Evolutionary conservation across 2,113 vertebrate species (phyloP), one percentile per base, ranked within the genome.

Genomic region (Chaetura pelagica): DNA sequence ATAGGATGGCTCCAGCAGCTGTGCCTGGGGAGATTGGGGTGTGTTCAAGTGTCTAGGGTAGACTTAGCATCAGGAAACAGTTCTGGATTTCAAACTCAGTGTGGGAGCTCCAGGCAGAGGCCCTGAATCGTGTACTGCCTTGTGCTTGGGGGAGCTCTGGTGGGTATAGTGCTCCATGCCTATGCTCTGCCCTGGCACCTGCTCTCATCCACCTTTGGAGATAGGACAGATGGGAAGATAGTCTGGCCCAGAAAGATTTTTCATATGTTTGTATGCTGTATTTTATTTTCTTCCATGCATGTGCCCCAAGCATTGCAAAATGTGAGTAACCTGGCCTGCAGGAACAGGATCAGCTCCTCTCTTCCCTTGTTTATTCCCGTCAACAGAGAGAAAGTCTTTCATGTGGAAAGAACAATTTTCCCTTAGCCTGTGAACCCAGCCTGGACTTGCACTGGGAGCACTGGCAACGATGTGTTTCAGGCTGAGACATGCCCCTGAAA

Each of bases 381-480:
- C 76, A 89, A 55, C 1, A 35, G 46, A 68, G 49, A 87, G 69
- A 96, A 95, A 79, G 29, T 35, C 86, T 95, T 93, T 90, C 67
- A 93, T 92, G 76, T 97, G 88, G 95, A 89, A 92, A 95, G 75
- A 93, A 10, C 3, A 5, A 55, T 74, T 92, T 80, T 80, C 80
- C 67, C 23, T 58, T 55, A 85, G 72, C 82, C 49, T 73, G 44
- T 67, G 88, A 88, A 32, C 73, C 32, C 72, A 77, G 94, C 61
- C 85, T 51, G 55, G 79, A 46, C 88, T 93, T 92, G 94, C 51
- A 59, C 13, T 38, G 72, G 44, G 42, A 94, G 64, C 2, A 4
- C 72, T 81, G 72, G 67, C 63, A 93, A 72, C 2, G 8, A 62
- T 0, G 3, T 86, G 21, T 67, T 94, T 86, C 90, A 89, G 89